Percentiles rank a stretch among this genome's conserved stretches.
Evolutionary conservation across 2,797 vertebrate genomes (phyloP).

Genomic region (Hippoglossus hippoglossus): DNA sequence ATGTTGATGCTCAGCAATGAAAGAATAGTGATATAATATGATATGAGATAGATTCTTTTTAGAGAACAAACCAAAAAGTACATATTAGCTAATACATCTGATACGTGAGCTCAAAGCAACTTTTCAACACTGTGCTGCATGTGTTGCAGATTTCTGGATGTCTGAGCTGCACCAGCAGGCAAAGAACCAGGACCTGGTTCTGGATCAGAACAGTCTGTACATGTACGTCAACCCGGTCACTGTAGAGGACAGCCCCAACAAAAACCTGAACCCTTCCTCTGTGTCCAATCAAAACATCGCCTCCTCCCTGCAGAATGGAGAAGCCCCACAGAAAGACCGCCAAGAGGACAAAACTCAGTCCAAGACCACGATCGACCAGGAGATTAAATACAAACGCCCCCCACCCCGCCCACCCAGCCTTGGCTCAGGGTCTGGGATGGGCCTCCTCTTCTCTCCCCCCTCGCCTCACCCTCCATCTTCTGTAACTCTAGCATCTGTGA

Average conservation of each 20-base stretch:
- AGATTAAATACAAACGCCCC: constrained; percentile 75
- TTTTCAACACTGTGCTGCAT: background rate
- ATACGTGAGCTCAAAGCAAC: background rate
- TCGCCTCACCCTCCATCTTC: constrained; percentile 41
- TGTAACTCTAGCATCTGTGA: constrained; percentile 45
- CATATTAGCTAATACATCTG: background rate
- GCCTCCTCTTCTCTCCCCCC: constrained; percentile 41
- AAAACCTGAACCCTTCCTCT: constrained; percentile 51
- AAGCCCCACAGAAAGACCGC: constrained; percentile 29
- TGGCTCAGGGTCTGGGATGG: constrained; percentile 47
- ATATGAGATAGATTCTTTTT: too few relatives aligned
- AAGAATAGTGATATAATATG: too few relatives aligned
- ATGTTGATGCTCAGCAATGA: too few relatives aligned
- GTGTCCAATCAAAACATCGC: constrained; percentile 24
- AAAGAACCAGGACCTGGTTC: constrained; percentile 31
- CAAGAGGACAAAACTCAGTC: constrained; percentile 39
- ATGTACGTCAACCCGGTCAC: constrained; percentile 92
- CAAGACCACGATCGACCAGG: constrained; percentile 18
- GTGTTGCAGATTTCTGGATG: constrained; percentile 91
- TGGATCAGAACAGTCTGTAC: constrained; percentile 72
- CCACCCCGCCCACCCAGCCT: constrained; percentile 83
- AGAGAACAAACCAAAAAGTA: background rate
- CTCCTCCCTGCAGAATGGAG: constrained; percentile 64
- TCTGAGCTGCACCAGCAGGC: constrained; percentile 83
- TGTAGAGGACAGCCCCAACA: constrained; percentile 81